Evolutionary conservation across 2,797 vertebrate species (phyloP), one percentile per base, ranked within the genome.

Genomic region (Lagodon rhomboides): DNA sequence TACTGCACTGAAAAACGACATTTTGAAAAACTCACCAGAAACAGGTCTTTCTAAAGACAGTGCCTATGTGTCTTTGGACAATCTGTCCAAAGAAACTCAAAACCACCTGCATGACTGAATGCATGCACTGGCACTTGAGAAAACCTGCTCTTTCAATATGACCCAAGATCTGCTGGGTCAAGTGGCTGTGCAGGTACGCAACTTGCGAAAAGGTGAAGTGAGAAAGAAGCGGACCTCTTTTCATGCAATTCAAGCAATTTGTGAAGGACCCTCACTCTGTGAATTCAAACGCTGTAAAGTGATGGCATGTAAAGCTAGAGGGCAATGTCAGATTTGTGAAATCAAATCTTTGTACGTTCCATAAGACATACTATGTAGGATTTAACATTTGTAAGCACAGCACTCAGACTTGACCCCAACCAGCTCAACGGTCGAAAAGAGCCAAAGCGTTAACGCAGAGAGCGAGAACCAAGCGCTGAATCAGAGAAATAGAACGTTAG

Each of bases 221-320:
- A 12, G 22, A 38, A 43, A 49, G 13, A 65, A 68, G 27, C 56
- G 60, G 53, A 77, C 17, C 16, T 61, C n/a, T 68, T 74, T 77
- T 47, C 17, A 38, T 79, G 46, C 46, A 54, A 13, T 62, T 55
- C 41, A 68, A 46, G 38, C 20, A 13, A 12, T 74, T 54, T 73
- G 61, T 65, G 60, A 74, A 80, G 62, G 56, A 43, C n/a, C 22
- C 18, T 74, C 43, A 20, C 5, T 59, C 12, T 44, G 60, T 53
- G 27, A 58, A 20, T 38, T 41, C 15, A 62, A 75, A 66, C 43
- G 3, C 47, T 50, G 61, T 69, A 16, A 2, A 68, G 34, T 18
- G 17, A 38, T 17, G 4, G 27, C 12, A 46, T 16, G 44, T 17
- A 63, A 79, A 66, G 47, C 62, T 64, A 68, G 4, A 74, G 38